Base-by-base conservation (phyloP, 2,888 invertebrate species). In the Anthophora plumipes region DNA sequence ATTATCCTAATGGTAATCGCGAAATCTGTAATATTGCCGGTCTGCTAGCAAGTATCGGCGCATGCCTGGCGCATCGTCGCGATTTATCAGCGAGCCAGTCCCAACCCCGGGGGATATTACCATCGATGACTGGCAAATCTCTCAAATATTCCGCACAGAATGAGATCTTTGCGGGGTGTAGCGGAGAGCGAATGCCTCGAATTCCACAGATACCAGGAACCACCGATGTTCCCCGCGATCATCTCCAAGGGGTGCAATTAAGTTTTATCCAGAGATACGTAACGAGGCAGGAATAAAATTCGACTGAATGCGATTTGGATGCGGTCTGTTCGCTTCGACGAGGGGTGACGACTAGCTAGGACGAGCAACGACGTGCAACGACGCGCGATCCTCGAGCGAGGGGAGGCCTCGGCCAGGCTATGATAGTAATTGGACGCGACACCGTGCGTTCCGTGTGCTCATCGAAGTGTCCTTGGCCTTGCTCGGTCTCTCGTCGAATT, bases 301-400 rank as follows among this genome's bases (percentile, higher is more conserved):
- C 75, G 71, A 67, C 63, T 77, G 83, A 88, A 88, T 88, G 84
- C 82, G 82, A 64, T 69, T 83, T 77, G 81, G 77, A 77, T 78
- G 77, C 76, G 68, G 54, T 20, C n/a, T 57, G 80, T 75, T 75
- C 77, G 48, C 75, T 68, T 69, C 60, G 77, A 59, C 69, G 69
- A 37, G 63, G 52, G 59, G 22, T 57, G 60, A 60, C 68, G 52
- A 43, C n/a, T n/a, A n/a, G n/a, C n/a, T n/a, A n/a, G n/a, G 50
- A 31, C n/a, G n/a, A 31, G 31, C 31, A 31, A 31, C 31, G 4
- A 31, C 31, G n/a, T n/a, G n/a, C 31, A 31, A 31, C 61, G 43
- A 52, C 55, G 69, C 66, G 59, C 74, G 70, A 46, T 74, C 64
- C n/a, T n/a, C n/a, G n/a, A n/a, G n/a, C 77, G 60, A 67, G 68